Percentiles rank a stretch among this genome's conserved stretches.
phyloP scores from a whole-genome alignment of 1,140 invertebrate species.

The Zelostemma sp. region DNA sequence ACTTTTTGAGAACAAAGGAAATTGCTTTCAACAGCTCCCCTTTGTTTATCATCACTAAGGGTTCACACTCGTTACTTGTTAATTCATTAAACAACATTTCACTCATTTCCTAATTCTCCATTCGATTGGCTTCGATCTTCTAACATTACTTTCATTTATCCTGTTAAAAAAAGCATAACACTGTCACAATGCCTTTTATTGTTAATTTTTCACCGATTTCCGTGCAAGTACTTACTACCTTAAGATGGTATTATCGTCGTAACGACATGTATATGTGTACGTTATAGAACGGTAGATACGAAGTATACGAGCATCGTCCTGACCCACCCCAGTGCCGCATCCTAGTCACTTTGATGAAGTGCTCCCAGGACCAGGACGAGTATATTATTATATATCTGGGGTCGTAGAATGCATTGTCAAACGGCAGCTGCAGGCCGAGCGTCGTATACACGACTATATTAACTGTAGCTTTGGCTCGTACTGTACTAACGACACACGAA shows the following conservation, averaged over 20 bases:
- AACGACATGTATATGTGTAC: slow-evolving; percentile 27
- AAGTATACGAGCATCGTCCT: slow-evolving; percentile 33
- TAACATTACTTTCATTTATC: too few relatives aligned
- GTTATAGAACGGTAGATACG: slow-evolving; percentile 19
- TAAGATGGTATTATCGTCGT: too few relatives aligned
- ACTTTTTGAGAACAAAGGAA: slow-evolving; percentile 39
- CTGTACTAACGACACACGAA: slow-evolving; percentile 27
- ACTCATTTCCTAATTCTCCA: too few relatives aligned
- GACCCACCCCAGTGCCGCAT: slow-evolving; percentile 48
- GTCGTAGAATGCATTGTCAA: slow-evolving; percentile 63
- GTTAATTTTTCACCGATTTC: too few relatives aligned
- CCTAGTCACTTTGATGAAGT: slow-evolving; percentile 66
- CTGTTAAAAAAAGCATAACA: too few relatives aligned
- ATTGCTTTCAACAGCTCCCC: slow-evolving; percentile 15
- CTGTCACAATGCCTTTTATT: too few relatives aligned
- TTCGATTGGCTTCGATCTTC: too few relatives aligned
- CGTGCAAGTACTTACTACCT: too few relatives aligned
- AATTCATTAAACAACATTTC: too few relatives aligned
- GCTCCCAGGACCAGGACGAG: slow-evolving; percentile 55
- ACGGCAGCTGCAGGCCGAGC: slow-evolving; percentile 58
- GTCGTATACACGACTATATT: slow-evolving; percentile 63
- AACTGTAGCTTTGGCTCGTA: slow-evolving; percentile 46
- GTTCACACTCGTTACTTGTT: background rate
- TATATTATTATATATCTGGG: slow-evolving; percentile 66
- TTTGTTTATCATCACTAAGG: background rate